Percentiles rank a stretch among this genome's conserved stretches.
These are phyloP conservation scores for Epsilonema sp. DNA, from an alignment of 2,888 invertebrate genomes.

Conservation along the genomic window DNA sequence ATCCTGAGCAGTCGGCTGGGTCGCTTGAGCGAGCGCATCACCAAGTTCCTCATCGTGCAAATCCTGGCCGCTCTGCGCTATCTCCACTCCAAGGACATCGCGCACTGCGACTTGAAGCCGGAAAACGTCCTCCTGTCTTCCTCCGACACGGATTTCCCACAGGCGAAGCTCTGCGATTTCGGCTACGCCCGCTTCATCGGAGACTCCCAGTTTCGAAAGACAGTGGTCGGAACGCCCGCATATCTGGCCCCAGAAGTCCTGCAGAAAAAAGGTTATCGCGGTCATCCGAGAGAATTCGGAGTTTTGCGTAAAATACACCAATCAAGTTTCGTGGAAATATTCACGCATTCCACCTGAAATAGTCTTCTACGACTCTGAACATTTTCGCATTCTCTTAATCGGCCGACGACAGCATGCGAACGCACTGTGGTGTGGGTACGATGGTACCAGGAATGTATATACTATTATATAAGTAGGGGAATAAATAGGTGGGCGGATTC, in stretches of 20 bases:
- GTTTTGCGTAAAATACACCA: too few relatives aligned
- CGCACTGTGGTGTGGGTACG: too few relatives aligned
- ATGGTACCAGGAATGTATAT: too few relatives aligned
- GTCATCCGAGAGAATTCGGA: too few relatives aligned
- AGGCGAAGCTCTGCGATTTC: constrained; percentile 28
- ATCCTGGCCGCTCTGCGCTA: constrained; percentile 86
- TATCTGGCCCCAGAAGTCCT: constrained; percentile 77
- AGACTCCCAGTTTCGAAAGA: constrained; percentile 24
- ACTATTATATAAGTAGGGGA: too few relatives aligned
- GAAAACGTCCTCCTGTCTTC: constrained; percentile 27
- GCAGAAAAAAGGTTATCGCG: constrained; percentile 57
- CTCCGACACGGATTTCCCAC: constrained; percentile 22
- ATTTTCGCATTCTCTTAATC: too few relatives aligned
- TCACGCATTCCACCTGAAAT: too few relatives aligned
- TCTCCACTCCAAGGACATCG: constrained; percentile 55
- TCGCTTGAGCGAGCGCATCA: constrained; percentile 65
- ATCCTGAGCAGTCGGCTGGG: constrained; percentile 71
- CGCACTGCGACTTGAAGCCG: constrained; percentile 25
- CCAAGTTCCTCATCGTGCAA: constrained; percentile 36
- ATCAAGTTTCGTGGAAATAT: too few relatives aligned
- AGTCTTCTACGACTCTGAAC: too few relatives aligned
- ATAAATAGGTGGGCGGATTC: too few relatives aligned
- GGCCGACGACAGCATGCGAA: neutral
- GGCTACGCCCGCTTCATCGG: constrained; percentile 27
- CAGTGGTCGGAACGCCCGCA: constrained; percentile 28